phyloP scores from a whole-genome alignment of 2,888 invertebrate species.

The Petrophora chlorosata region DNA sequence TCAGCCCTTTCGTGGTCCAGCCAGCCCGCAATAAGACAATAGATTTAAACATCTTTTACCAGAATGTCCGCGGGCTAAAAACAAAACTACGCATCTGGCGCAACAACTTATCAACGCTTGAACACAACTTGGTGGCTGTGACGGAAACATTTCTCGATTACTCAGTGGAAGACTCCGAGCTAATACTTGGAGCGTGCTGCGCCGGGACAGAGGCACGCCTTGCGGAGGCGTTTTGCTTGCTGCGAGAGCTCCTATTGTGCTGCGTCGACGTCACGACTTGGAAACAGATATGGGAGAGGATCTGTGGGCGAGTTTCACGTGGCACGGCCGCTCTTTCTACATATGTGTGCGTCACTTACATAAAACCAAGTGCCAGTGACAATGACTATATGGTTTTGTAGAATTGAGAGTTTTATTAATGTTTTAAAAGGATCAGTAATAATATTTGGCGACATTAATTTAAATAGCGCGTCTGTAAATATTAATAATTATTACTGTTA shows the following conservation, averaged over 20 bases:
- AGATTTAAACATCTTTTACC: too few species aligned
- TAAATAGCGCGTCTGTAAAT: conserved; percentile 7
- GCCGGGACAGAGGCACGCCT: conserved; percentile 1
- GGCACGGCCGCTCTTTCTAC: background rate
- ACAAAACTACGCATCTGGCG: background rate
- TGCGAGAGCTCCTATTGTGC: conserved; percentile 1
- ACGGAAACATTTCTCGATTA: background rate
- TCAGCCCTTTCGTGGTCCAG: background rate
- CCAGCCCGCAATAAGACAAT: too few species aligned
- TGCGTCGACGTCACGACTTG: too few species aligned
- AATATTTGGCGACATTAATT: conserved; percentile 8
- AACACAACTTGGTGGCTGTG: background rate
- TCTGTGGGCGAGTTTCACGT: conserved; percentile 2
- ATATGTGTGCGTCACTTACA: too few species aligned
- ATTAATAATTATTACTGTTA: conserved; percentile 14
- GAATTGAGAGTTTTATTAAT: conserved; percentile 3
- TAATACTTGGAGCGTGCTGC: background rate
- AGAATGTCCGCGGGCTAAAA: too few species aligned
- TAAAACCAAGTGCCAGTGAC: too few species aligned
- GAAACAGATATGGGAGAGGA: too few species aligned
- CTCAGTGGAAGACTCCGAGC: conserved; percentile 2
- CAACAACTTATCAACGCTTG: background rate
- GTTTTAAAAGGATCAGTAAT: background rate
- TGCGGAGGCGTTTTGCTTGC: conserved; percentile 1
- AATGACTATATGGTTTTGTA: conserved; percentile 7